Base-by-base conservation (phyloP, 2,888 invertebrate genomes). In the Synanthedon formicaeformis region DNA sequence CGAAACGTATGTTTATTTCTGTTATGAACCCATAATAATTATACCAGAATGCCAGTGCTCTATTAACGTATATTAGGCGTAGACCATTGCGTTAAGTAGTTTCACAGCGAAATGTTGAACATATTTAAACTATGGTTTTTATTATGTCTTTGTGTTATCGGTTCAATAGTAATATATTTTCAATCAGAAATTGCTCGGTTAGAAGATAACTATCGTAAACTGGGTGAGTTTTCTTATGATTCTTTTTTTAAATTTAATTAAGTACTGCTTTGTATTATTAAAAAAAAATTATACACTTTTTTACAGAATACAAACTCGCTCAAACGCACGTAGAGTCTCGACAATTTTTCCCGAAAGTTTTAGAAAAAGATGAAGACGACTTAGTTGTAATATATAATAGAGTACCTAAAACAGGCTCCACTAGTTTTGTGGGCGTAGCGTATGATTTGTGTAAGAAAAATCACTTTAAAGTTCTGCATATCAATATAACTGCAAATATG, bases 381-480 rank as follows among this genome's bases (percentile, higher is more conserved):
- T 73, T 93, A 58, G 91, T 97, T 51, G 90, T 98, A 57, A 93
- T 98, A 64, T 98, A 98, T 80, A 98, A 98, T 81, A 91, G 98
- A 67, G 97, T 98, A 54, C 98, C 98, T 8, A 98, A 98, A 86
- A 98, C 98, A 40, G 98, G 96, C 13, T 98, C 98, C 16, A 98
- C 98, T 8, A 97, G 97, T 81, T 96, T 98, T 75, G 96, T 96
- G 59, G 96, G 96, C 55, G 91, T 96, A 55, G 95, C 95, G 0
- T 96, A 97, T 69, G 96, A 96, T 78, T 81, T 96, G 56, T 96
- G 96, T 77, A 92, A 92, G 70, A 93, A 91, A 73, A 93, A 91
- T 60, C 80, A 81, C 57, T 88, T 86, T 52, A 88, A 88, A 76
- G 88, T 88, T 34, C 88, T 99, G 63, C 99, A 99, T 86, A 93